Percentiles rank a stretch among this genome's conserved stretches.
phyloP scores from a whole-genome alignment of 2,797 vertebrate species.

The Lepus oiostolus region DNA sequence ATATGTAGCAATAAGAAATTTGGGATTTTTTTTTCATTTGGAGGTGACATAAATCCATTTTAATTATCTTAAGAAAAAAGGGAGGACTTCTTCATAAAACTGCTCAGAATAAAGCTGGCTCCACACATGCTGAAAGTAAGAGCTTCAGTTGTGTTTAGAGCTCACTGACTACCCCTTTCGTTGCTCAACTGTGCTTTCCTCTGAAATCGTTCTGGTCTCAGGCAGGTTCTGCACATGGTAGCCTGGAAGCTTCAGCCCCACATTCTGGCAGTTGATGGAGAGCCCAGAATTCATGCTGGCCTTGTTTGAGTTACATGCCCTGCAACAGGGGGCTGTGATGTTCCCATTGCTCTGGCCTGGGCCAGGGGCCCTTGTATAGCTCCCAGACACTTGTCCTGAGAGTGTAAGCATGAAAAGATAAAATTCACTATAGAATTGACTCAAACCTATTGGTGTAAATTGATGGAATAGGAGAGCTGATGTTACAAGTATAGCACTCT shows the following conservation, averaged over 20 bases:
- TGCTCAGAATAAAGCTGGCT: background rate
- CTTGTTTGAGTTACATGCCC: background rate
- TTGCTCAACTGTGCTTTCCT: background rate
- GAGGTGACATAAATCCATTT: background rate
- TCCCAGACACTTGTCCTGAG: background rate
- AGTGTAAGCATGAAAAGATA: constrained; percentile 9
- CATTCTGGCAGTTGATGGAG: background rate
- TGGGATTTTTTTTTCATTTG: background rate
- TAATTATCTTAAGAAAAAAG: background rate
- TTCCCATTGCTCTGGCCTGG: background rate
- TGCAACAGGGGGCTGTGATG: background rate
- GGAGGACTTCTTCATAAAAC: constrained; percentile 14
- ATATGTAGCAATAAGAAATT: constrained; percentile 3
- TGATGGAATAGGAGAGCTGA: background rate
- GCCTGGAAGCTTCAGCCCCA: background rate
- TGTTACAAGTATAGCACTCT: constrained; percentile 48
- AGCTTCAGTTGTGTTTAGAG: background rate
- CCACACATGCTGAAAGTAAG: background rate
- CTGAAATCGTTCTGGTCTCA: background rate
- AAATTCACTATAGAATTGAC: constrained; percentile 41
- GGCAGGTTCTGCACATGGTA: background rate
- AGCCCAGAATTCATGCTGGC: background rate
- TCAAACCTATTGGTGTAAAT: background rate
- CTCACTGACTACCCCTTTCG: background rate
- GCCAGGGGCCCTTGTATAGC: background rate